Evolutionary conservation across 2,797 vertebrate genomes (phyloP).

Genomic region (Oceanodroma leucorhoa): DNA sequence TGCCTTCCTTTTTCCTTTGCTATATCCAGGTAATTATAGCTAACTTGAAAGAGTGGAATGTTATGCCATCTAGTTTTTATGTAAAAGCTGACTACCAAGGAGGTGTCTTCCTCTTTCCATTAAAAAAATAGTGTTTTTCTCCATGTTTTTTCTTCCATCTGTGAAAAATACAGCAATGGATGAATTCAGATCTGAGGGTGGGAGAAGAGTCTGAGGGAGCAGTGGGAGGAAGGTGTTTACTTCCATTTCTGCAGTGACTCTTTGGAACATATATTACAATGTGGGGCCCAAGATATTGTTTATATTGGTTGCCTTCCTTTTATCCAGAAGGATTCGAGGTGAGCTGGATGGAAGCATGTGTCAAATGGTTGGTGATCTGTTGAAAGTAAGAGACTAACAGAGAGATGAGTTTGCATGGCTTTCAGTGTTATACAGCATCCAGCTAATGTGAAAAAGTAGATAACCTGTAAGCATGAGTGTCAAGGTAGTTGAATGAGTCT

Average conservation of each 20-base stretch:
- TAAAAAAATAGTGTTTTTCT: fast-evolving
- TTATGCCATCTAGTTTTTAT: neutral
- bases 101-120: neutral
- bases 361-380: neutral
- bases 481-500: neutral
- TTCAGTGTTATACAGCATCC: neutral
- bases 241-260: neutral
- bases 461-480: neutral
- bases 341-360: neutral
- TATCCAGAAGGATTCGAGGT: neutral
- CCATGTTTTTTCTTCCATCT: neutral
- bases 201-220: neutral
- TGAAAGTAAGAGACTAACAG: neutral
- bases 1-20: neutral
- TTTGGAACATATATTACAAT: neutral
- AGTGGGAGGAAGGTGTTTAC: neutral
- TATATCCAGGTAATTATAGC: neutral
- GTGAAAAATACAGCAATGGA: neutral
- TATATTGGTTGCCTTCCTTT: neutral
- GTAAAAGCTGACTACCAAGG: neutral
- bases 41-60: neutral
- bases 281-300: neutral
- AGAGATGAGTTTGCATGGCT: neutral
- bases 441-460: neutral
- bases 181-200: neutral